These are phyloP conservation scores for Amblyornis subalaris DNA, from an alignment of 2,113 vertebrate genomes.

Conservation along the genomic window DNA sequence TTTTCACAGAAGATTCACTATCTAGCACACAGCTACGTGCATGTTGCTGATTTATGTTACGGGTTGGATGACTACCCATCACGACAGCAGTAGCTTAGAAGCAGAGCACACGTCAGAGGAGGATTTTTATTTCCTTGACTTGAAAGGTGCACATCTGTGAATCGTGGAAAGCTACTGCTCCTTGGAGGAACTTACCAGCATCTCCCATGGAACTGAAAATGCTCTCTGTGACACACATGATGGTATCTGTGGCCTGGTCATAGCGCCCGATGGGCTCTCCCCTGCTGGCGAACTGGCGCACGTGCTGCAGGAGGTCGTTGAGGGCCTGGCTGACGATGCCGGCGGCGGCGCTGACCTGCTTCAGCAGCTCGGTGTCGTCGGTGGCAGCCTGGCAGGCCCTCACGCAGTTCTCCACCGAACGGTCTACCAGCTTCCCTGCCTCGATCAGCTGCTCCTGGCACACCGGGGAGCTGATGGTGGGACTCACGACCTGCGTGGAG, in stretches of 20 bases:
- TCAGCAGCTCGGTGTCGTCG: conserved; percentile 85
- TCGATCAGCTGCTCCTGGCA: conserved; percentile 98
- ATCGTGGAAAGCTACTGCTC: fast-evolving
- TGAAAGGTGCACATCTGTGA: not conserved
- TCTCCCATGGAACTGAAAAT: conserved; percentile 99
- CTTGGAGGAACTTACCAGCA: conserved; percentile 81
- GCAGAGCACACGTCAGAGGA: not conserved
- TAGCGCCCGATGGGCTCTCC: conserved; percentile 97
- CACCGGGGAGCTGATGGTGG: conserved; percentile 95
- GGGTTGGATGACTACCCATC: not conserved
- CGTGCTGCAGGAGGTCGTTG: conserved; percentile 90
- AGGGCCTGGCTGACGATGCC: conserved; percentile 92
- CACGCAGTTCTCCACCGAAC: conserved; percentile 93
- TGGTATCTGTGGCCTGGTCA: conserved; percentile 97
- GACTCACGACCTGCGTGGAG: conserved; percentile 86
- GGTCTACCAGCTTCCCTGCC: conserved; percentile 93
- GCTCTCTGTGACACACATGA: conserved; percentile 98
- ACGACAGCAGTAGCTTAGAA: not conserved
- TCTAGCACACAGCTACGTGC: fast-evolving
- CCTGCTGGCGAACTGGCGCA: conserved; percentile 92
- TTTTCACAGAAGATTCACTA: not conserved
- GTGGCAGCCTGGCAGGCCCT: conserved; percentile 91
- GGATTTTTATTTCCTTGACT: not conserved
- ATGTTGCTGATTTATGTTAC: not conserved
- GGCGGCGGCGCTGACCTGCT: conserved; percentile 89